Evolutionary conservation across 2,113 vertebrate species (phyloP).

Genomic region (Capreolus pygargus): DNA sequence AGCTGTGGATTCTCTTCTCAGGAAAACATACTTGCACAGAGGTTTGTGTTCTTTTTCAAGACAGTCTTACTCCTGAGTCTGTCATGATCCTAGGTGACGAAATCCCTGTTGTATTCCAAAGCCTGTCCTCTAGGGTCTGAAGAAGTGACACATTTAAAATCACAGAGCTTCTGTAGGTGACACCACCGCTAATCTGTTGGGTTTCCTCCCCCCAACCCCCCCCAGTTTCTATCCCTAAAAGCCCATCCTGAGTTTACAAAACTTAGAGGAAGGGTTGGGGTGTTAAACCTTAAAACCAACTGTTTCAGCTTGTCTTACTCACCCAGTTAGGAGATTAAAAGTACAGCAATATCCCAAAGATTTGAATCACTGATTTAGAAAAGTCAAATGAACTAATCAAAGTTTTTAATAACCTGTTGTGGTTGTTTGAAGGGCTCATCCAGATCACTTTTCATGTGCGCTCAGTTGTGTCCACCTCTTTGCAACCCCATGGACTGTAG

Average conservation of each 20-base stretch:
- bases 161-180: background rate
- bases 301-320: background rate
- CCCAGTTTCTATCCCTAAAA: background rate
- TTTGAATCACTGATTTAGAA: constrained; percentile 8
- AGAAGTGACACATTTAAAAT: background rate
- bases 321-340: background rate
- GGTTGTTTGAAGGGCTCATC: background rate
- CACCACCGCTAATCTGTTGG: background rate
- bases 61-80: background rate
- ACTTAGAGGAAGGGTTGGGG: background rate
- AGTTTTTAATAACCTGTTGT: background rate
- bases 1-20: background rate
- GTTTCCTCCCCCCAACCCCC: background rate
- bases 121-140: background rate
- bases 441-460: background rate
- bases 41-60: background rate
- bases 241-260: background rate
- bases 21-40: background rate
- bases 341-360: background rate
- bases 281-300: constrained; percentile 22
- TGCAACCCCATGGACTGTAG: background rate
- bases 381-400: background rate
- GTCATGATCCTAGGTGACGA: background rate
- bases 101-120: background rate
- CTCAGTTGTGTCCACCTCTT: background rate